Conservation (phyloP, 2,888 invertebrate species). For the Eustalomyia histrio region DNA sequence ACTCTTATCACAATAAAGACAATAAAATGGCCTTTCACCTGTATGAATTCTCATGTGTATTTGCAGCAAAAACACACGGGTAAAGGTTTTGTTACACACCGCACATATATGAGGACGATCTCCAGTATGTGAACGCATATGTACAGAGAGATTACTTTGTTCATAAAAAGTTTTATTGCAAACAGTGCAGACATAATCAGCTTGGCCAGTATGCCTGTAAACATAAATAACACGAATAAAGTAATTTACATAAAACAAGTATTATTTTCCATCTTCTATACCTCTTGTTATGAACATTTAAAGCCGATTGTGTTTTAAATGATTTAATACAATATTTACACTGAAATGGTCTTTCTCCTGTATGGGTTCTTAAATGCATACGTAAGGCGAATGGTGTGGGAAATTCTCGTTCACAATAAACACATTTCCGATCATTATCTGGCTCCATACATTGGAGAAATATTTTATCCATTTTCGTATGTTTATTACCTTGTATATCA, state of each 20-base stretch:
- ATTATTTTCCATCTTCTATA: constrained; percentile 40
- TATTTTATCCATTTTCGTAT: background rate
- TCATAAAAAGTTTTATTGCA: constrained; percentile 75
- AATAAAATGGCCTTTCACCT: constrained; percentile 82
- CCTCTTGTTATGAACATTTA: constrained; percentile 73
- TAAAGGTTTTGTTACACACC: constrained; percentile 74
- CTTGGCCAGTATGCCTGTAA: constrained; percentile 72
- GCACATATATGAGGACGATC: constrained; percentile 75
- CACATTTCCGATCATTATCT: constrained; percentile 67
- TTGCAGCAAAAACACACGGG: constrained; percentile 78
- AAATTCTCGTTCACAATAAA: constrained; percentile 70
- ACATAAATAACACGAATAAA: constrained; percentile 9
- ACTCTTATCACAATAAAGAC: constrained; percentile 88
- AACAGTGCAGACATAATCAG: constrained; percentile 73
- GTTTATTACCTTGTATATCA: background rate
- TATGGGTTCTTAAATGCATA: constrained; percentile 74
- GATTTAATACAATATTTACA: constrained; percentile 74
- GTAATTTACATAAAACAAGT: background rate
- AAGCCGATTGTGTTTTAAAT: constrained; percentile 75
- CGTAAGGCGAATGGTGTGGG: constrained; percentile 70
- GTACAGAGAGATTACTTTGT: constrained; percentile 74
- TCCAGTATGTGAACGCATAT: constrained; percentile 75
- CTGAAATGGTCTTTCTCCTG: constrained; percentile 74
- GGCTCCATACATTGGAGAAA: background rate
- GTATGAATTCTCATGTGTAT: constrained; percentile 78